Evolutionary conservation across 2,113 vertebrate species (phyloP).

Genomic region (Gnathonemus echidnorhynchus): DNA sequence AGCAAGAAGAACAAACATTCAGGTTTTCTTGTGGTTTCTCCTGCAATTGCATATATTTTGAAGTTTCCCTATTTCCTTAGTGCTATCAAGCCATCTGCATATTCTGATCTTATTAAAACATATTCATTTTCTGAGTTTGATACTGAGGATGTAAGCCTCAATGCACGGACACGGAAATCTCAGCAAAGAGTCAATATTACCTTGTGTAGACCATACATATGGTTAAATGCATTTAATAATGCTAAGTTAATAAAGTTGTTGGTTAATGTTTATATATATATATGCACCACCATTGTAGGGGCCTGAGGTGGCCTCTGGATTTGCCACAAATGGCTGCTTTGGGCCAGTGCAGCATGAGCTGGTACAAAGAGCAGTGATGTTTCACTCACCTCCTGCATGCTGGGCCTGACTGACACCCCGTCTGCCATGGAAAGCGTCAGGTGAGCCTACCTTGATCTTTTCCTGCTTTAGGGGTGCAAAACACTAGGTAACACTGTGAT

Average conservation of each 20-base stretch:
- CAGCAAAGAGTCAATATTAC: background rate
- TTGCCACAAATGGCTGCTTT: conserved; percentile 78
- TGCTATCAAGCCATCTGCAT: background rate
- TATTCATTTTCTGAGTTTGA: background rate
- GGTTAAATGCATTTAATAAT: background rate
- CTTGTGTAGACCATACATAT: background rate
- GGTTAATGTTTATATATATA: no score
- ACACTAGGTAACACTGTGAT: background rate
- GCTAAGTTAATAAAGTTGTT: no score
- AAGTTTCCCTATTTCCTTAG: background rate
- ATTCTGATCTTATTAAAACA: background rate
- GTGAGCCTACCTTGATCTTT: conserved; percentile 44
- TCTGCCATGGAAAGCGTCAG: conserved; percentile 59
- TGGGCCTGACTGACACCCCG: conserved; percentile 71
- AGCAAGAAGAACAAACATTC: conserved; percentile 62
- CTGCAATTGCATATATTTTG: background rate
- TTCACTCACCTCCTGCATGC: conserved; percentile 67
- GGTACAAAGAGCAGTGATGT: conserved; percentile 66
- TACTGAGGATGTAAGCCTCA: background rate
- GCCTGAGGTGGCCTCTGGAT: conserved; percentile 72
- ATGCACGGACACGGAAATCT: background rate
- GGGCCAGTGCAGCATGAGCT: conserved; percentile 67
- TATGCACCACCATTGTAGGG: conserved; percentile 50
- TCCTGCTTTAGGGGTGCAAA: background rate
- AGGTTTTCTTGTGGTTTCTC: conserved; percentile 24